These are phyloP conservation scores for Baronia brevicornis DNA, from an alignment of 2,888 invertebrate species.

Conservation along the genomic window DNA sequence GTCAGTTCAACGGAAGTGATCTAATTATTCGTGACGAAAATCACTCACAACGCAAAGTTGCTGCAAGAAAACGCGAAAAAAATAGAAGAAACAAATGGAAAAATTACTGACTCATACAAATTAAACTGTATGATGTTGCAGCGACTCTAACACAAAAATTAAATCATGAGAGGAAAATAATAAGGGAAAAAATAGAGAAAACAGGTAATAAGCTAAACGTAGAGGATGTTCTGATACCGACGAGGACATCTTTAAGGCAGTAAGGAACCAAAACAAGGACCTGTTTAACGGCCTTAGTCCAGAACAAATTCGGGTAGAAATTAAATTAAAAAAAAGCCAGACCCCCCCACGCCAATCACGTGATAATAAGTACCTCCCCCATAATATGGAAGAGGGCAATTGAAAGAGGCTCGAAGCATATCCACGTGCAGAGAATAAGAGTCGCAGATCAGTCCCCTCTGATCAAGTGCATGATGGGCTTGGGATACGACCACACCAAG, in stretches of 20 bases:
- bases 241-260: slow-evolving; percentile 12
- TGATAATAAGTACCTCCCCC: slow-evolving; percentile 4
- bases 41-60: slow-evolving; percentile 4
- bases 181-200: not conserved
- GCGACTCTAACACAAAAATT: too few relatives aligned
- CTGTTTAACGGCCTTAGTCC: slow-evolving; percentile 1
- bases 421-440: slow-evolving; percentile 9
- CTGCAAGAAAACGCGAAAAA: too few relatives aligned
- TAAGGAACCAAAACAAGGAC: slow-evolving; percentile 12
- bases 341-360: slow-evolving; percentile 4
- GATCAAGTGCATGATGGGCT: slow-evolving; percentile 16
- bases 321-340: slow-evolving; percentile 4
- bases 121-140: too few relatives aligned
- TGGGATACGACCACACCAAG: slow-evolving; percentile 15
- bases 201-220: not conserved
- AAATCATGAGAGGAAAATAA: too few relatives aligned
- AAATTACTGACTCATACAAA: too few relatives aligned
- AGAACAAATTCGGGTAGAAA: not conserved
- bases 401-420: not conserved
- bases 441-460: slow-evolving; percentile 18
- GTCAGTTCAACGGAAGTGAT: not conserved
- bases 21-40: not conserved
- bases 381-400: slow-evolving; percentile 1
- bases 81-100: too few relatives aligned
- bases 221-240: slow-evolving; percentile 15